Evolutionary conservation across 2,113 vertebrate species (phyloP).

Genomic region (Formicarius rufipectus): DNA sequence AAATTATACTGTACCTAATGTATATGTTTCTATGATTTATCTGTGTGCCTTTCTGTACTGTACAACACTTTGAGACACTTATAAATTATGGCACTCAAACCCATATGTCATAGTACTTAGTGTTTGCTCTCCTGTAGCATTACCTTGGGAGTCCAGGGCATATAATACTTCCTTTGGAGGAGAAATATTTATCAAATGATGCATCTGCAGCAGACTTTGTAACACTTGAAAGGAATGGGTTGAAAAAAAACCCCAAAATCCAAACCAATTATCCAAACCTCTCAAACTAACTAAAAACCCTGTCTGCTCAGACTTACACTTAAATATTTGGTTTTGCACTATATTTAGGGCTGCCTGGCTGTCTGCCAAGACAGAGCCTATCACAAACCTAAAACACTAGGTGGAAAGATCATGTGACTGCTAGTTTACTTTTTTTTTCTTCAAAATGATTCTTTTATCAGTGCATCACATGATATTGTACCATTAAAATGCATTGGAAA

Average conservation of each 20-base stretch:
- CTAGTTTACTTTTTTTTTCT: neutral
- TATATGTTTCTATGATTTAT: constrained; percentile 23
- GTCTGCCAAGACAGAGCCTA: neutral
- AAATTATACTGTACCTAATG: neutral
- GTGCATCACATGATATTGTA: neutral
- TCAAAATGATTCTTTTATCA: neutral
- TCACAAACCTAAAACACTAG: constrained; percentile 15
- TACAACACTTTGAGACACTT: neutral
- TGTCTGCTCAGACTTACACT: neutral
- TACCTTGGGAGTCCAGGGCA: neutral
- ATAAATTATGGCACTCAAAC: constrained; percentile 6
- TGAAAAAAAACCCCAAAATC: neutral
- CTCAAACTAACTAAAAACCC: neutral
- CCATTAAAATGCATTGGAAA: neutral
- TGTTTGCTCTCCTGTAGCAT: neutral
- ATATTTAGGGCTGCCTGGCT: constrained; percentile 18
- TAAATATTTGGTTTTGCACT: constrained; percentile 53
- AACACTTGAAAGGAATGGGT: neutral
- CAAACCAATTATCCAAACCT: neutral
- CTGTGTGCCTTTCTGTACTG: neutral
- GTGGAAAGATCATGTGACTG: neutral
- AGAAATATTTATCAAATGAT: neutral
- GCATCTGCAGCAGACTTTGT: constrained; percentile 8
- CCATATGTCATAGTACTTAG: neutral
- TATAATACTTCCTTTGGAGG: constrained; percentile 22